Base-by-base conservation (phyloP, 2,113 vertebrate species). In the Lates calcarifer region DNA sequence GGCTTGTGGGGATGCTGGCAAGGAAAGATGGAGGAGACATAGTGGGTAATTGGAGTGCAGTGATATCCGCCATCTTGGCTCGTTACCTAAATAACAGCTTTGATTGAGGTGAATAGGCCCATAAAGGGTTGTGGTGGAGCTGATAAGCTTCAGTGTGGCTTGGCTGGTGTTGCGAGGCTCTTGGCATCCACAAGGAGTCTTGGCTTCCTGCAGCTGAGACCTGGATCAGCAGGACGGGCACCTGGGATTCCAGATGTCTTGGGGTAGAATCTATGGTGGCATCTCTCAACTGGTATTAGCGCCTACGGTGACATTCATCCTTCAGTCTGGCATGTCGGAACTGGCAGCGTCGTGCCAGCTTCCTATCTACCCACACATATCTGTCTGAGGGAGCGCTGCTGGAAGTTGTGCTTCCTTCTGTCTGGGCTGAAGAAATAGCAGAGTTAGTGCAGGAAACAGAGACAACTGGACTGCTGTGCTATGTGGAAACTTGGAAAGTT, bases 231-330 rank as follows among this genome's bases (percentile, higher is more conserved):
- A 70, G 65, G 79, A 89, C 3, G 17, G 84, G 84, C 94, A 94
- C 95, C 95, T 95, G 95, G 92, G 92, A 87, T 73, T 90, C 92
- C 94, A 95, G 93, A 93, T 95, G 94, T 90, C 94, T 88, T 39
- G 80, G 90, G 88, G 69, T 66, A 63, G 80, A 81, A 90, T 90
- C 89, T 86, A 89, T 82, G 72, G 89, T 82, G 89, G 81, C 87
- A 87, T 90, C 91, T 86, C 87, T 88, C 74, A 71, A 74, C 76
- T 83, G 89, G 89, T 84, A 87, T 89, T 79, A 76, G 58, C 29
- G 72, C 82, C 88, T 63, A 78, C 29, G 45, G 85, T 88, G 92
- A 90, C 89, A 89, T 91, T 89, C 85, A 91, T 87, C 82, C 82
- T 86, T 92, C 87, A 85, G 84, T 49, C 83, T 90, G 83, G 88